phyloP scores from a whole-genome alignment of 35 echinoderm and acorn worm species.

The Strongylocentrotus purpuratus region DNA sequence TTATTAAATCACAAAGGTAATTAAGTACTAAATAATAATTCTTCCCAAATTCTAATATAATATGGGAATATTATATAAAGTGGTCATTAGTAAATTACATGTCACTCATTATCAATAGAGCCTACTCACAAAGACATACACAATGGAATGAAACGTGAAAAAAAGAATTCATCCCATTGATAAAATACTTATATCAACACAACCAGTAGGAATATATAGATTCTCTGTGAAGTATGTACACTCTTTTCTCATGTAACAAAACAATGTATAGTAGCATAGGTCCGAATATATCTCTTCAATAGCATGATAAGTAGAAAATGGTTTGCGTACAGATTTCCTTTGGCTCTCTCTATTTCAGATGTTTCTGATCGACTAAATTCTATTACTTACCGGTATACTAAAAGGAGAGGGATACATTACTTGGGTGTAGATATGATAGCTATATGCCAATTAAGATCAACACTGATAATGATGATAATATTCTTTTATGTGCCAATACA shows the following conservation, averaged over 20 bases:
- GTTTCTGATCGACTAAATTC: background rate
- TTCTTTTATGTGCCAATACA: too few species aligned
- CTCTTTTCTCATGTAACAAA: background rate
- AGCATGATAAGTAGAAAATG: background rate
- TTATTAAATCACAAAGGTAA: background rate
- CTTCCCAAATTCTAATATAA: background rate
- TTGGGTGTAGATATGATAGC: background rate
- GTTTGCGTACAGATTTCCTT: background rate
- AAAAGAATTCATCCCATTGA: background rate
- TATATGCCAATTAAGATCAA: too few species aligned
- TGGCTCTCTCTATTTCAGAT: conserved; percentile 6
- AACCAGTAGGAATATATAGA: background rate
- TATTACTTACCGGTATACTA: background rate
- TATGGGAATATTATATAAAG: background rate
- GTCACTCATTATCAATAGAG: background rate
- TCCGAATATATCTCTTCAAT: background rate
- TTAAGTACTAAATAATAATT: background rate
- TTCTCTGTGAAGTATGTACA: background rate
- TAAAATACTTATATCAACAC: background rate
- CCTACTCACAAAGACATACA: background rate
- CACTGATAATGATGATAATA: too few species aligned
- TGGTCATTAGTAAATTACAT: background rate
- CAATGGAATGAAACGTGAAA: background rate
- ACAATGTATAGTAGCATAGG: background rate
- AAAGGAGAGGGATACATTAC: background rate